Conservation (phyloP, 2,888 invertebrate genomes). For the Diogma glabrata region DNA sequence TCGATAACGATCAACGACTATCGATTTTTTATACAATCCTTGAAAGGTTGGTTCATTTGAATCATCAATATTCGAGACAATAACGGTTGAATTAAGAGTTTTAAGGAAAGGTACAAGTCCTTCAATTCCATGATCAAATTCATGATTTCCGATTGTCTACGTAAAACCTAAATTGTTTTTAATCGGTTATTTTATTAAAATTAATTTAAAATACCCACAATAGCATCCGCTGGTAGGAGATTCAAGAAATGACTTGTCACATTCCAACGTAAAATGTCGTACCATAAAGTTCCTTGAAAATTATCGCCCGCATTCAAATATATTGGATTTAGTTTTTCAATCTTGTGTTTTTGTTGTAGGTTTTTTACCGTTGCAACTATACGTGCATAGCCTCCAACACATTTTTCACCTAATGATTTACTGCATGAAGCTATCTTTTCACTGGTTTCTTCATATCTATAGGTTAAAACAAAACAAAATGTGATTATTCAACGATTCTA, state of each 20-base stretch:
- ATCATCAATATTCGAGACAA: constrained; percentile 67
- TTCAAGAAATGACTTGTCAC: constrained; percentile 66
- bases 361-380: constrained; percentile 44
- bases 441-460: constrained; percentile 53
- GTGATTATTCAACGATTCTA: too few species aligned
- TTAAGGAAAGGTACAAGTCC: constrained; percentile 62
- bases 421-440: constrained; percentile 44
- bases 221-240: constrained; percentile 59
- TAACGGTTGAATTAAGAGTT: constrained; percentile 48
- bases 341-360: constrained; percentile 29
- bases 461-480: too few species aligned
- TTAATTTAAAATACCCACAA: constrained; percentile 43
- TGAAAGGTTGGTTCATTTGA: constrained; percentile 51
- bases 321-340: constrained; percentile 43
- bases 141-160: constrained; percentile 82
- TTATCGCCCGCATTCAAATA: constrained; percentile 74
- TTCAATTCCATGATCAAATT: constrained; percentile 65
- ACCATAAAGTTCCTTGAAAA: constrained; percentile 80
- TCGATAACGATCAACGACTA: constrained; percentile 48
- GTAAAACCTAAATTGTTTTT: constrained; percentile 10
- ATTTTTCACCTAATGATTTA: constrained; percentile 37
- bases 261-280: constrained; percentile 60
- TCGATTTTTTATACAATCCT: constrained; percentile 50
- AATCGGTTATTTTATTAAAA: background rate
- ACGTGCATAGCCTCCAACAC: constrained; percentile 60